These are phyloP conservation scores for Rhodophaea formosa DNA, from an alignment of 2,888 invertebrate genomes.

Conservation along the genomic window DNA sequence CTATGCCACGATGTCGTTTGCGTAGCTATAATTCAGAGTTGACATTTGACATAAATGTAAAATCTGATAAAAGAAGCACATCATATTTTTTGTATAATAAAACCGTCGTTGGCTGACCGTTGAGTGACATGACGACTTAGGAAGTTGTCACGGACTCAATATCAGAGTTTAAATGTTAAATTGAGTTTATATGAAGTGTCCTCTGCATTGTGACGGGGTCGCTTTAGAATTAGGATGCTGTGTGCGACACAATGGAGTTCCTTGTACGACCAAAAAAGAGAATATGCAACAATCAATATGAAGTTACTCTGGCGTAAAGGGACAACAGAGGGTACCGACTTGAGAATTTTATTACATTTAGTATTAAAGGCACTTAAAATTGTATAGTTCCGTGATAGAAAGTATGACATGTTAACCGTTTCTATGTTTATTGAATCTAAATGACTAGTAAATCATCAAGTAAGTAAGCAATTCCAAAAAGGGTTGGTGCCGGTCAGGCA, in stretches of 20 bases:
- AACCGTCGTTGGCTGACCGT: conserved; percentile 70
- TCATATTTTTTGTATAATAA: conserved; percentile 49
- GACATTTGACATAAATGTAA: conserved; percentile 58
- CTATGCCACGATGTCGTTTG: conserved; percentile 26
- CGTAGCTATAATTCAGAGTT: conserved; percentile 33
- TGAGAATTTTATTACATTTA: neutral
- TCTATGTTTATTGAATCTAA: too few species aligned
- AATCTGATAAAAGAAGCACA: conserved; percentile 48
- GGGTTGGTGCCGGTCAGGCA: too few species aligned
- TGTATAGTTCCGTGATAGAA: neutral
- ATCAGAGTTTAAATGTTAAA: conserved; percentile 50
- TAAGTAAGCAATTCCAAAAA: too few species aligned
- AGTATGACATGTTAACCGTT: too few species aligned
- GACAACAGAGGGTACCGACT: neutral
- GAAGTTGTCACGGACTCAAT: conserved; percentile 56
- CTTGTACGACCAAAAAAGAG: neutral
- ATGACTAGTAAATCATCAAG: too few species aligned
- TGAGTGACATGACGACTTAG: conserved; percentile 60
- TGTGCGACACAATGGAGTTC: conserved; percentile 20
- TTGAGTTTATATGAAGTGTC: conserved; percentile 53
- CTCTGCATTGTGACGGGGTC: conserved; percentile 46
- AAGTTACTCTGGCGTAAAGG: neutral
- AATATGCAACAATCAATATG: neutral
- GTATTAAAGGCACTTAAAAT: neutral
- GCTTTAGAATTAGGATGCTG: conserved; percentile 28